Percentiles rank a stretch among this genome's conserved stretches.
These are phyloP conservation scores for Malachius bipustulatus DNA, from an alignment of 2,888 invertebrate species.

Conservation along the genomic window DNA sequence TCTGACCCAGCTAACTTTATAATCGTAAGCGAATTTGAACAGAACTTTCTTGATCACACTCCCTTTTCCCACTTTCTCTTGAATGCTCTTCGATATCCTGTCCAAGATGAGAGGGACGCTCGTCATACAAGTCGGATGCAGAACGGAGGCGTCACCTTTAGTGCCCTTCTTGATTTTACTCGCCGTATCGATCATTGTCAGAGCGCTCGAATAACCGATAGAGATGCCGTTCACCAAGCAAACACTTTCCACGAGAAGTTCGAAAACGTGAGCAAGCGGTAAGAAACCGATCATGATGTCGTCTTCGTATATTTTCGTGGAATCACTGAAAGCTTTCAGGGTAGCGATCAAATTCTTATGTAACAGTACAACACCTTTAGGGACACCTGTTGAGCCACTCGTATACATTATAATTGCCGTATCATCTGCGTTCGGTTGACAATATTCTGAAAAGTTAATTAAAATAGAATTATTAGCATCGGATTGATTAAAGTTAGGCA, in stretches of 20 bases:
- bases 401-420: constrained; percentile 98
- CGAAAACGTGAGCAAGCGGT: constrained; percentile 94
- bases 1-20: constrained; percentile 78
- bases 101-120: constrained; percentile 95
- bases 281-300: constrained; percentile 92
- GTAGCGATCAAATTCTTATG: constrained; percentile 74
- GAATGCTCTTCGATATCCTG: constrained; percentile 93
- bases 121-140: constrained; percentile 89
- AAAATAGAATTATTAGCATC: too few relatives aligned
- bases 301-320: constrained; percentile 53
- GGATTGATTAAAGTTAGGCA: too few relatives aligned
- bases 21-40: constrained; percentile 89
- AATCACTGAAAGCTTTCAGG: constrained; percentile 69
- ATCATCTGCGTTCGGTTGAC: constrained; percentile 59
- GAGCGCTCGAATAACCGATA: constrained; percentile 92
- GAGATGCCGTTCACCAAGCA: constrained; percentile 77
- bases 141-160: constrained; percentile 83
- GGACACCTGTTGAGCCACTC: constrained; percentile 91
- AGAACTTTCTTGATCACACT: constrained; percentile 68
- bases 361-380: constrained; percentile 78
- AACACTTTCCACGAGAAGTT: constrained; percentile 81
- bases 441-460: constrained; percentile 38
- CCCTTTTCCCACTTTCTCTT: constrained; percentile 81
- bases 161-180: constrained; percentile 94
- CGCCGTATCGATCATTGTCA: constrained; percentile 84